These are phyloP conservation scores for Microdon myrmicae DNA, from an alignment of 2,888 invertebrate genomes.

Conservation along the genomic window DNA sequence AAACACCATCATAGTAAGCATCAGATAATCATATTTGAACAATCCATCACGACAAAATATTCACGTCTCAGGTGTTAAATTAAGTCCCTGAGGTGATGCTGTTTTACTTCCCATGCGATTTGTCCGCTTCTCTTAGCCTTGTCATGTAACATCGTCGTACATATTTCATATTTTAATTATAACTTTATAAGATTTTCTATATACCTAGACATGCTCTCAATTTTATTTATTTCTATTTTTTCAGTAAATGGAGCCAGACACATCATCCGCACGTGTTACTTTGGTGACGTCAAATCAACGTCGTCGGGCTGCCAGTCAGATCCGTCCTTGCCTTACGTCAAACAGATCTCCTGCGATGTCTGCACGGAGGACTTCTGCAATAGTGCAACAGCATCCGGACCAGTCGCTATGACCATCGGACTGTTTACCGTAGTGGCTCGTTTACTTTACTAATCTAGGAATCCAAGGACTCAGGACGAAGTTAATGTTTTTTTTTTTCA, in stretches of 20 bases:
- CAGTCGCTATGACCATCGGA: conserved; percentile 58
- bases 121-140: neutral
- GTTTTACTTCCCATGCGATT: too few species aligned
- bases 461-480: conserved; percentile 15
- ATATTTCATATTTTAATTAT: neutral
- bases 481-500: conserved; percentile 24
- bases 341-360: conserved; percentile 60
- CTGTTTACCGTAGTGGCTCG: conserved; percentile 60
- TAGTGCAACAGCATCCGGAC: conserved; percentile 56
- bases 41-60: too few species aligned
- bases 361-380: conserved; percentile 61
- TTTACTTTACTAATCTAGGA: conserved; percentile 58
- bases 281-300: conserved; percentile 59
- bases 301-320: conserved; percentile 59
- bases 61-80: too few species aligned
- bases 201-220: neutral
- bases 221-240: conserved; percentile 9
- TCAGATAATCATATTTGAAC: too few species aligned
- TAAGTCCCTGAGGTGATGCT: too few species aligned
- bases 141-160: neutral
- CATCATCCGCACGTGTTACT: conserved; percentile 59
- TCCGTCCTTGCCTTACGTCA: conserved; percentile 57
- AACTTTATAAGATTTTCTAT: neutral
- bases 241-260: conserved; percentile 55
- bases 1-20: too few species aligned